phyloP scores from a whole-genome alignment of 2,797 vertebrate species.

The Odontamblyopus rebecca region DNA sequence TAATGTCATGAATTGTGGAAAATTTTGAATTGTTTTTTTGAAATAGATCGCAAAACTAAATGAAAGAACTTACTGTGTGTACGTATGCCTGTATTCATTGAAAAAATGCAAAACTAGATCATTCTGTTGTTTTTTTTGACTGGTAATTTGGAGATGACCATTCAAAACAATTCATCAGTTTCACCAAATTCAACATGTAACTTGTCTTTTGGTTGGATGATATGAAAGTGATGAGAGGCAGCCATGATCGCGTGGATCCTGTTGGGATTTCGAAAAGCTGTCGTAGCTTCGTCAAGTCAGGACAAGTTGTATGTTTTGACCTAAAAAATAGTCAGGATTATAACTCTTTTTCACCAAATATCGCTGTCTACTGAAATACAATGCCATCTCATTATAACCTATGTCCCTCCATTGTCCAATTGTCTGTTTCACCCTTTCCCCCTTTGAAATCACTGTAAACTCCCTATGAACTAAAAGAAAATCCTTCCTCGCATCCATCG shows the following conservation, averaged over 20 bases:
- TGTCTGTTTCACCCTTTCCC: constrained; percentile 24
- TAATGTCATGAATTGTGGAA: constrained; percentile 36
- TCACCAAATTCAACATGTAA: not conserved
- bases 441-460: constrained; percentile 45
- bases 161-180: not conserved
- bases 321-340: constrained; percentile 49
- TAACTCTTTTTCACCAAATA: constrained; percentile 53
- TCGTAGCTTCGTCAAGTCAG: constrained; percentile 29
- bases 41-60: constrained; percentile 24
- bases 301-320: constrained; percentile 54
- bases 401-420: constrained; percentile 44
- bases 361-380: constrained; percentile 53
- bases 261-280: constrained; percentile 28
- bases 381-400: constrained; percentile 40
- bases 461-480: constrained; percentile 40
- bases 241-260: constrained; percentile 35
- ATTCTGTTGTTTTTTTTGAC: constrained; percentile 29
- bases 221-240: constrained; percentile 22
- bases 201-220: constrained; percentile 16
- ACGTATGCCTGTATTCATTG: constrained; percentile 37
- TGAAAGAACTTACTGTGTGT: constrained; percentile 20
- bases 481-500: constrained; percentile 65
- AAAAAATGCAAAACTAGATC: constrained; percentile 32
- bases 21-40: constrained; percentile 10
- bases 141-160: constrained; percentile 19